Percentiles rank a stretch among this genome's conserved stretches.
Evolutionary conservation across 2,797 vertebrate genomes (phyloP).

Genomic region (Avahi laniger): DNA sequence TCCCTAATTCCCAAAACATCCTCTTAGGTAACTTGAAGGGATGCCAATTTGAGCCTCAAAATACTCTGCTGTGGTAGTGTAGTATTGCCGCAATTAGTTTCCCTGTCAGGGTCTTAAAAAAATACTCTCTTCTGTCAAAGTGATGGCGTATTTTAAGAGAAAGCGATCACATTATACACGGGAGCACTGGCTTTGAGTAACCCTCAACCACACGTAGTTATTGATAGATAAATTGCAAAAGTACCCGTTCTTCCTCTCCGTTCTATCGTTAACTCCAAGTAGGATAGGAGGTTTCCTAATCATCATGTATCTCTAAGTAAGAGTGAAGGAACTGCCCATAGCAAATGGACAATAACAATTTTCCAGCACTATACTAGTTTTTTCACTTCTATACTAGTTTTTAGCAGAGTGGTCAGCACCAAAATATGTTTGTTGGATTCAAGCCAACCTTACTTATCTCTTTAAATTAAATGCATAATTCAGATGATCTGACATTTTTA

Average conservation of each 20-base stretch:
- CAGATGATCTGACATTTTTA: not conserved
- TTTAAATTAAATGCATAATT: constrained; percentile 9
- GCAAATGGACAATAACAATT: not conserved
- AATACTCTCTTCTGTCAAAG: not conserved
- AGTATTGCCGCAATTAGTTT: not conserved
- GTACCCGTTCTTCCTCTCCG: not conserved
- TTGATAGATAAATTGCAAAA: not conserved
- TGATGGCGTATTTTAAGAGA: not conserved
- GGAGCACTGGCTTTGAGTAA: not conserved
- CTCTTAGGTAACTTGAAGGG: not conserved
- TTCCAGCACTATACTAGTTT: too few species aligned
- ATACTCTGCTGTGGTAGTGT: not conserved
- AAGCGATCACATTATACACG: not conserved
- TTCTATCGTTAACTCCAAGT: not conserved
- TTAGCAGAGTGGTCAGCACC: not conserved
- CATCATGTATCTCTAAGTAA: not conserved
- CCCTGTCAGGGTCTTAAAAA: not conserved
- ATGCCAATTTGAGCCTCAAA: constrained; percentile 23
- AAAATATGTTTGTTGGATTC: not conserved
- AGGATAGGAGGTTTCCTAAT: not conserved
- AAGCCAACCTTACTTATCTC: not conserved
- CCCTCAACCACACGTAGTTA: not conserved
- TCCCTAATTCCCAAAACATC: constrained; percentile 4
- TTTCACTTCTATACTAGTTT: not conserved
- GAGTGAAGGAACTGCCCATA: not conserved